Base-by-base conservation (phyloP, 2,888 invertebrate genomes). In the Hyposoter dolosus region DNA sequence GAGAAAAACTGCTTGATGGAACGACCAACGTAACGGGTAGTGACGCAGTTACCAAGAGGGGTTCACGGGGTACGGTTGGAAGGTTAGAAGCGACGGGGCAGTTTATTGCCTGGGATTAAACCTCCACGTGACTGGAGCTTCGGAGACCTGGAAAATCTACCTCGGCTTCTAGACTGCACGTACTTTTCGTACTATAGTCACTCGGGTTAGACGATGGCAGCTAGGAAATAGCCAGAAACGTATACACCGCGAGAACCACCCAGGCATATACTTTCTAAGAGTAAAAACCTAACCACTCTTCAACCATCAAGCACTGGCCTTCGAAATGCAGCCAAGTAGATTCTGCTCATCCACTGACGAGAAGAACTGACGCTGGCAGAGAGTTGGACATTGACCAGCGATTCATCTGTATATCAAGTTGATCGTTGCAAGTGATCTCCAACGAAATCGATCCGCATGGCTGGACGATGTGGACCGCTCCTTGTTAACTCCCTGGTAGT, bases 61-160 rank as follows among this genome's bases (percentile, higher is more conserved):
- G 65, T 75, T 53, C 19, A 69, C 82, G 72, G 85, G 77, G 86
- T 86, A 80, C 65, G 79, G 79, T 28, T 32, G 69, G 28, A 69
- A 32, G 81, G 60, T 69, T 60, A 69, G 82, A 85, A 88, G 87
- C 85, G 88, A 89, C 90, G 89, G 89, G 88, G 85, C 90, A 90
- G 91, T 91, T 91, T 91, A 91, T 91, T 91, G 91, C 89, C 87
- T 88, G 69, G 88, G 91, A 91, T 91, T 91, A 91, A 91, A 91
- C 89, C 89, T 88, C 89, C 88, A 89, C 91, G 91, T 91, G 91
- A 91, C 91, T 89, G 90, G 90, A 80, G 75, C 90, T 86, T 86
- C 84, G 12, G 86, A 85, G 88, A 87, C 84, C 68, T 50, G 76
- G 47, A 68, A 56, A 79, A 81, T 77, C 83, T 80, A 82, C 80